These are phyloP conservation scores for Yponomeuta plumbellus DNA, from an alignment of 2,888 invertebrate species.

Conservation along the genomic window DNA sequence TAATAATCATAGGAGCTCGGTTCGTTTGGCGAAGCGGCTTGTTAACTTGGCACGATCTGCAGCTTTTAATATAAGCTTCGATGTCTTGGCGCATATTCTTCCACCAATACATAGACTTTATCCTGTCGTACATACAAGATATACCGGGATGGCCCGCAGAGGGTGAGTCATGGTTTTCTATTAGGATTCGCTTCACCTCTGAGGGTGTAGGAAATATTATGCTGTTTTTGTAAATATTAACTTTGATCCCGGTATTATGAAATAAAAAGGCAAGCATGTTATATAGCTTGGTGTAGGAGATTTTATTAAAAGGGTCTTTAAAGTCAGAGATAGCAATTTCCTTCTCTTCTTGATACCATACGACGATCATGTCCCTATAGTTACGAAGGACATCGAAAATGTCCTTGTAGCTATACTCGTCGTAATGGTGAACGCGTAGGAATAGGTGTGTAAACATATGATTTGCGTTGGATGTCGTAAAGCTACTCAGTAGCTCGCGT, in stretches of 20 bases:
- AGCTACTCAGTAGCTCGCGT: not conserved
- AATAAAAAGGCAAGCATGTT: not conserved
- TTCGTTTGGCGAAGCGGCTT: slow-evolving; percentile 5
- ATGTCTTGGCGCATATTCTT: not conserved
- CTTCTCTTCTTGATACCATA: slow-evolving; percentile 7
- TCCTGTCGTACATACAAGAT: too few species aligned
- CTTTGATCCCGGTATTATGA: not conserved
- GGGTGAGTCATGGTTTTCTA: too few species aligned
- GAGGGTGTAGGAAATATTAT: not conserved
- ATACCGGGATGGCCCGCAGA: too few species aligned
- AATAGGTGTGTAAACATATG: not conserved
- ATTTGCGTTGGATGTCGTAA: not conserved
- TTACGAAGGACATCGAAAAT: slow-evolving; percentile 8
- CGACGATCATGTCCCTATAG: not conserved
- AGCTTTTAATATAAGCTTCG: not conserved
- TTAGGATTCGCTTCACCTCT: not conserved
- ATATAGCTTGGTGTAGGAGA: slow-evolving; percentile 3
- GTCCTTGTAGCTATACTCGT: not conserved
- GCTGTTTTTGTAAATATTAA: not conserved
- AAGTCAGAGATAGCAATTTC: slow-evolving; percentile 13
- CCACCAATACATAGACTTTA: too few species aligned
- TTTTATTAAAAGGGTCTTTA: slow-evolving; percentile 10
- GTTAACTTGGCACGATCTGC: not conserved
- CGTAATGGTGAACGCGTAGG: slow-evolving; percentile 4
- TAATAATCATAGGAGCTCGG: slow-evolving; percentile 7